Conservation (phyloP, 1,140 invertebrate species). For the Drosophila dunni region DNA sequence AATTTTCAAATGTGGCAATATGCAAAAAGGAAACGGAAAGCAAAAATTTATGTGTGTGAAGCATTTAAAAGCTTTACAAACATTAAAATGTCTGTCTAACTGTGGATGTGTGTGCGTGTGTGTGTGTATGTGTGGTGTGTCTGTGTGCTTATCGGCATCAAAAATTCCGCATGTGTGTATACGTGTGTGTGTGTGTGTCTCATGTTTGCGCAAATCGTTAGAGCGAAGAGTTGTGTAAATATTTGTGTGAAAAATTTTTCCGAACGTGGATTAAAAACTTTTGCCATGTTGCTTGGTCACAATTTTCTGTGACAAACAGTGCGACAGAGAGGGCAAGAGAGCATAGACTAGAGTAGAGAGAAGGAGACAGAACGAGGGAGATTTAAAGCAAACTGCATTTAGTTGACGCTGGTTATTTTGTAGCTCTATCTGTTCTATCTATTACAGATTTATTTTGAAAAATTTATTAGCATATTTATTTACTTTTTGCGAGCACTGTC, state of each 20-base stretch:
- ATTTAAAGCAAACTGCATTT: conserved; percentile 44
- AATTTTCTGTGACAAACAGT: conserved; percentile 46
- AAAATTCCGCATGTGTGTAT: conserved; percentile 54
- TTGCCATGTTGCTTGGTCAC: conserved; percentile 73
- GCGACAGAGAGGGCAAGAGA: background rate
- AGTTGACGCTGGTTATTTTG: conserved; percentile 70
- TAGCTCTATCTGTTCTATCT: conserved; percentile 76
- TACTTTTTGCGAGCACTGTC: conserved; percentile 53
- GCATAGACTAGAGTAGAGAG: background rate
- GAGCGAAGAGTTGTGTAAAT: conserved; percentile 82
- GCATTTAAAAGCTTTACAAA: conserved; percentile 82
- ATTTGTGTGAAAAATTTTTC: conserved; percentile 82
- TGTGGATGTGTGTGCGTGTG: conserved; percentile 35
- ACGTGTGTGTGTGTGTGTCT: conserved; percentile 55
- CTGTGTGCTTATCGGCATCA: conserved; percentile 72
- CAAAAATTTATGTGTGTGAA: conserved; percentile 70
- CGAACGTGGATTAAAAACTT: conserved; percentile 81
- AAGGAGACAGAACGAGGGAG: background rate
- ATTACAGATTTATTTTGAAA: conserved; percentile 82
- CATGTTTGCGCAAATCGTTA: conserved; percentile 80
- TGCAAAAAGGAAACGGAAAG: conserved; percentile 49
- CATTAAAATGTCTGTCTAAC: conserved; percentile 81
- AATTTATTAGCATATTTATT: conserved; percentile 82
- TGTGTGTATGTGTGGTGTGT: conserved; percentile 48
- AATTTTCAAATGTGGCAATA: conserved; percentile 31